Evolutionary conservation across 2,888 invertebrate species (phyloP).

Genomic region (Coenonympha glycerion): DNA sequence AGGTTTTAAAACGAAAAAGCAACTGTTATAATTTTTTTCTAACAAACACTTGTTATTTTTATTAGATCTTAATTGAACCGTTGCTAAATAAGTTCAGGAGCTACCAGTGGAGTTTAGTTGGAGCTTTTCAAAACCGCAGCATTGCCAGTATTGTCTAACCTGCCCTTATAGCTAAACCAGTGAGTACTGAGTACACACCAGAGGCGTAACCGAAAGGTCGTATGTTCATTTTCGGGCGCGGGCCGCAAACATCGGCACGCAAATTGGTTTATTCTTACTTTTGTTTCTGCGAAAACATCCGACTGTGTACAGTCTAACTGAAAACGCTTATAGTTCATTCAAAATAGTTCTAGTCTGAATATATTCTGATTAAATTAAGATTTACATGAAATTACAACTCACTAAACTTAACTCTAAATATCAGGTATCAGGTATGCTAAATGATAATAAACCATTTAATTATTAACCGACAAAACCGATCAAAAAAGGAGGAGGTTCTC

Average conservation of each 20-base stretch:
- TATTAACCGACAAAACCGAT: too few relatives aligned
- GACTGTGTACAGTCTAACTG: constrained; percentile 39
- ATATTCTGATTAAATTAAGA: background rate
- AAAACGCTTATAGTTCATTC: constrained; percentile 20
- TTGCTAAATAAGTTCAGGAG: too few relatives aligned
- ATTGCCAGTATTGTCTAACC: constrained; percentile 12
- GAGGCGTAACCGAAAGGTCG: constrained; percentile 21
- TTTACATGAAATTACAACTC: too few relatives aligned
- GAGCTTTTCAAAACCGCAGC: background rate
- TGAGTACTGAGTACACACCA: constrained; percentile 24
- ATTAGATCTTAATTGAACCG: too few relatives aligned
- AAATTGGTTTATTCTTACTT: constrained; percentile 53
- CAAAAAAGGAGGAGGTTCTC: too few relatives aligned
- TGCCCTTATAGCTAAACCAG: constrained; percentile 17
- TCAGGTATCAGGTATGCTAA: too few relatives aligned
- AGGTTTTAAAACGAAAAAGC: too few relatives aligned
- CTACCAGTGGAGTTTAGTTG: too few relatives aligned
- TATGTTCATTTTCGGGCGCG: constrained; percentile 42
- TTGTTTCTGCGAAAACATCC: constrained; percentile 52
- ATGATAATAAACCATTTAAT: too few relatives aligned
- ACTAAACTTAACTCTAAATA: too few relatives aligned
- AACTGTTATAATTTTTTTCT: too few relatives aligned
- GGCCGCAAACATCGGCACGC: constrained; percentile 44
- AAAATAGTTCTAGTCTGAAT: background rate
- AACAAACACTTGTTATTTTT: too few relatives aligned